Percentiles rank a stretch among this genome's conserved stretches.
Evolutionary conservation across 2,888 invertebrate genomes (phyloP).

Genomic region (Terebella lapidaria): DNA sequence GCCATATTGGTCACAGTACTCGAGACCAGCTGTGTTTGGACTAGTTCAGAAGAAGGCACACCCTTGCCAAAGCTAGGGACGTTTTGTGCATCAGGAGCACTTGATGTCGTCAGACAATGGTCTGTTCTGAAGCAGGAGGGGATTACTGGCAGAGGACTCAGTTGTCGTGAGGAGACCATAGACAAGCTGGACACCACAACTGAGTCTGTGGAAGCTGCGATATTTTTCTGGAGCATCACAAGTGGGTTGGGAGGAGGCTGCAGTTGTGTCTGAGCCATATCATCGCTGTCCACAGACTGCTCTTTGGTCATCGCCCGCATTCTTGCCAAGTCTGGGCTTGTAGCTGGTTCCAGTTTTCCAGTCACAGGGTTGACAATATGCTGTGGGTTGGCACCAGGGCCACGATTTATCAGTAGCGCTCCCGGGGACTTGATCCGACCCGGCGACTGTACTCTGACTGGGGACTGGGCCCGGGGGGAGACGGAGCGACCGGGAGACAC

Average conservation of each 20-base stretch:
- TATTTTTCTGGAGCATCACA: not conserved
- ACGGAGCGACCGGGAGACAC: not conserved
- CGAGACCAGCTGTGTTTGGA: too few species aligned
- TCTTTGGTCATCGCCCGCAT: not conserved
- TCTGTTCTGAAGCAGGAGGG: too few species aligned
- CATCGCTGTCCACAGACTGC: not conserved
- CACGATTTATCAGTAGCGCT: not conserved
- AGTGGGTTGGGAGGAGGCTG: constrained; percentile 4
- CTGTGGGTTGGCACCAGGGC: not conserved
- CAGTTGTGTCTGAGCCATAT: not conserved
- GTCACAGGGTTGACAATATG: constrained; percentile 1
- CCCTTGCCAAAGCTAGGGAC: too few species aligned
- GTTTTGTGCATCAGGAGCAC: too few species aligned
- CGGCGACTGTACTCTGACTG: not conserved
- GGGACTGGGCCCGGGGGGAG: not conserved
- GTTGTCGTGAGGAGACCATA: not conserved
- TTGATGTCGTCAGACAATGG: too few species aligned
- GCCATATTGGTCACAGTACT: too few species aligned
- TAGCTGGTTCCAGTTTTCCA: not conserved
- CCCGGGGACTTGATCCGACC: not conserved
- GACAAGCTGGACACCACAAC: not conserved
- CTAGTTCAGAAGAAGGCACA: too few species aligned
- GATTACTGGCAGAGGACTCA: not conserved
- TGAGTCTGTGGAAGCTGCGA: not conserved
- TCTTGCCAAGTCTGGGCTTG: not conserved